Base-by-base conservation (phyloP, 2,113 vertebrate genomes). In the Meriones unguiculatus region DNA sequence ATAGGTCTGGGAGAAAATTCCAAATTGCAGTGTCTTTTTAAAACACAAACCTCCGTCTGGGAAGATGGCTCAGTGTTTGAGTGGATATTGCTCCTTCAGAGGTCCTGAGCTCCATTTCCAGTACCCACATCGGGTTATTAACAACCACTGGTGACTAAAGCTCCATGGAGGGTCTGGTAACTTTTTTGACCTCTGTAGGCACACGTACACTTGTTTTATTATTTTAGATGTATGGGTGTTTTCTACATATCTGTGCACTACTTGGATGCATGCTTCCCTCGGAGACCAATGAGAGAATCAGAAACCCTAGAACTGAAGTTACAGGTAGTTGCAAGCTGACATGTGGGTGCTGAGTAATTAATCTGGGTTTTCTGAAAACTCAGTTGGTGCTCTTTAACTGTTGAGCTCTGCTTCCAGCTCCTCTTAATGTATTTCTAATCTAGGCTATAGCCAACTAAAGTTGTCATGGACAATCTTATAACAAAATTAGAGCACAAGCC, bases 21-120 rank as follows among this genome's bases (percentile, higher is more conserved):
- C 88, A 67, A 94, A 91, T 70, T 22, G 57, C 8, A 94, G n/a
- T 65, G 5, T 70, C 25, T 96, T 90, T 25, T 81, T 85, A 67
- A 59, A n/a, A 75, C 50, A 50, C 18, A 62, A 59, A 52, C 2
- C 38, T 69, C 14, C 57, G 38, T 38, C 57, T 54, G 28, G 50
- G 18, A 52, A 18, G 50, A 17, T 52, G 28, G 6, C 7, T 64
- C 59, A 64, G 7, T 18, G 7, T 62, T 4, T 64, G 7, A 30
- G n/a, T 46, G 59, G 0, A 10, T 18, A 85, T 85, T 17, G 12
- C 15, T 46, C 25, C 15, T 46, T 1, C 25, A 67, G 25, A 41
- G 38, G 4, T 32, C 9, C 15, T 65, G 14, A 22, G 17, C 46
- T 30, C 41, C 8, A 20, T 65, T 65, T 9, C 15, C 15, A 11